Evolutionary conservation across 2,113 vertebrate genomes (phyloP), one percentile per base, ranked within the genome.

Genomic region (Hemibagrus wyckioides): DNA sequence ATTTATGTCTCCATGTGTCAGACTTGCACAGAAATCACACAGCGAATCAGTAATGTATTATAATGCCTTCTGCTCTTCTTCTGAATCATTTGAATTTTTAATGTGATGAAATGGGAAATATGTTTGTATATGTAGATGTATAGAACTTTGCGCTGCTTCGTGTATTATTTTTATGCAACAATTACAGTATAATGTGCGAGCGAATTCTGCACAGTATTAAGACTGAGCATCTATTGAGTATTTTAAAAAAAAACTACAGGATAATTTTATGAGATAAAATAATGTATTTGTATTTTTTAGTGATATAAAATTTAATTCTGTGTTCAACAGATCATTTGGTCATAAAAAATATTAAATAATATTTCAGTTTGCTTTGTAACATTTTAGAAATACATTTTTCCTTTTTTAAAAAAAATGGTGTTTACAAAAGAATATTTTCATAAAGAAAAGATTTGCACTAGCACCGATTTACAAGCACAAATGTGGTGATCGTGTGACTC

Each of bases 21-120:
- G 91, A 91, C 90, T 85, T 92, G 90, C 87, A 89, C 87, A 82
- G 87, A 90, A 89, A 88, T 92, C 91, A 82, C 61, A 89, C 88
- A 81, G 86, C 85, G 82, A 85, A 19, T 85, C 33, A 73, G 92
- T 95, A 93, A 95, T 95, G 89, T 94, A 94, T 95, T 95, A 90
- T 91, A 93, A 93, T 93, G 83, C 87, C 88, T 84, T 83, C 88
- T 80, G 86, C 90, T 84, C 41, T 82, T 90, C 91, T 89, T 93
- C 89, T 75, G 89, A 88, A 91, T 41, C 1, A 94, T 94, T 92
- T 91, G 92, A 94, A 94, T 94, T 90, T 93, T 92, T 91, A 91
- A 94, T 91, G 86, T 82, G 93, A 92, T 89, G 88, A 75, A 89
- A 91, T 13, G 0, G 36, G 41, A 56, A 73, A 83, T 84, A 25